Evolutionary conservation across 2,113 vertebrate species (phyloP).

Genomic region (Hippopotamus amphibius): DNA sequence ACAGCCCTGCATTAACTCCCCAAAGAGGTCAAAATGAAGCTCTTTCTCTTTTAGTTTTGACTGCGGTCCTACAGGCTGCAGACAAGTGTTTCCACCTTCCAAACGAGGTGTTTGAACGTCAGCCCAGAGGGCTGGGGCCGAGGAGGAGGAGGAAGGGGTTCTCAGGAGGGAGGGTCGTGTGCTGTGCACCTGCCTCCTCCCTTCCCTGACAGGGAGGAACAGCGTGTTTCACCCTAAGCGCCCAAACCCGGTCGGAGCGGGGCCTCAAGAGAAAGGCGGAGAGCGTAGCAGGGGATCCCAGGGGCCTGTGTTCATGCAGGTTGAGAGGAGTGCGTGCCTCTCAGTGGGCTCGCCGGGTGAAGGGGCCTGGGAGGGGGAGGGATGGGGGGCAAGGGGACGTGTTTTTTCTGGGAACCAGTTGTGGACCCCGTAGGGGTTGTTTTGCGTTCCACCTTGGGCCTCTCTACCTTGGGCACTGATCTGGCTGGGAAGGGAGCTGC

Average conservation of each 20-base stretch:
- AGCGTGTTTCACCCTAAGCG: not conserved
- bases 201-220: not conserved
- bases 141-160: not conserved
- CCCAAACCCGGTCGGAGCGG: not conserved
- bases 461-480: not conserved
- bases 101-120: no score
- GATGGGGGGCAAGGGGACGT: fast-evolving
- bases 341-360: no score
- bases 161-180: not conserved
- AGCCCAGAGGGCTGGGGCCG: not conserved
- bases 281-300: not conserved
- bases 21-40: not conserved
- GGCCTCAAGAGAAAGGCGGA: not conserved
- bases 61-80: not conserved
- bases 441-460: not conserved
- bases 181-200: fast-evolving
- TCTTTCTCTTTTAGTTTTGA: not conserved
- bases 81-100: no score
- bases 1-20: fast-evolving
- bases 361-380: no score
- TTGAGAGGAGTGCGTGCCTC: not conserved
- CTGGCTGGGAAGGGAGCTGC: not conserved
- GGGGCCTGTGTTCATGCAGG: not conserved
- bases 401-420: not conserved
- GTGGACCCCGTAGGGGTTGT: fast-evolving